Base-by-base conservation (phyloP, 2,888 invertebrate species). In the Orchesella flavescens region DNA sequence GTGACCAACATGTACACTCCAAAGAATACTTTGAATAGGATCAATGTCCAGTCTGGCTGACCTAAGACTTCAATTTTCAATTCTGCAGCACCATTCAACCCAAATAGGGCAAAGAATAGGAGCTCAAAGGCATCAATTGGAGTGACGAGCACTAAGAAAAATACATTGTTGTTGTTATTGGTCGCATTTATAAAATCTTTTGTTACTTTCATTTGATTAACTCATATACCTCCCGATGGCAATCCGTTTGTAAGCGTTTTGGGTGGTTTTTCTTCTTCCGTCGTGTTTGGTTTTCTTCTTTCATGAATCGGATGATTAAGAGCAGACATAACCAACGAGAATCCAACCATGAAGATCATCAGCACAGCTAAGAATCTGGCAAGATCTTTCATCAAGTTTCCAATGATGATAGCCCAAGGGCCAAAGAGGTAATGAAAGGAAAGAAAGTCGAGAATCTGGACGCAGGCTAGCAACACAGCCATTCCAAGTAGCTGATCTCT, bases 391-490 rank as follows among this genome's bases (percentile, higher is more conserved):
- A 96, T 94, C 78, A 96, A 92, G 90, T 96, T 96, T 24, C 98
- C 96, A 89, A 99, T 99, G 90, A 99, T 99, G 90, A 99, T 99
- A 46, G 99, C 99, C 99, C 99, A 99, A 0, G 99, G 99, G 66
- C 99, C 99, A 90, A 99, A 99, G 23, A 99, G 93, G 91, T 99
- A 97, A 91, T 99, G 99, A 90, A 99, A 99, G 24, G 98, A 98
- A 69, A 99, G 92, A 90, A 99, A 99, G 92, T n/a, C n/a, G n/a
- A n/a, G 92, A 89, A 99, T 96, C 91, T 99, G 98, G 69, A 99
- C 97, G 91, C 99, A 99, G 77, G 98, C 97, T 89, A 98, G 92
- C 84, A 99, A 93, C 90, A 99, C 95, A 79, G 97, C 96, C 89
- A 98, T 92, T 0, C 98, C 99, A 89, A 99, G 96, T 90, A 99